phyloP scores from a whole-genome alignment of 2,888 invertebrate genomes.

The Lasioglossum vierecki region DNA sequence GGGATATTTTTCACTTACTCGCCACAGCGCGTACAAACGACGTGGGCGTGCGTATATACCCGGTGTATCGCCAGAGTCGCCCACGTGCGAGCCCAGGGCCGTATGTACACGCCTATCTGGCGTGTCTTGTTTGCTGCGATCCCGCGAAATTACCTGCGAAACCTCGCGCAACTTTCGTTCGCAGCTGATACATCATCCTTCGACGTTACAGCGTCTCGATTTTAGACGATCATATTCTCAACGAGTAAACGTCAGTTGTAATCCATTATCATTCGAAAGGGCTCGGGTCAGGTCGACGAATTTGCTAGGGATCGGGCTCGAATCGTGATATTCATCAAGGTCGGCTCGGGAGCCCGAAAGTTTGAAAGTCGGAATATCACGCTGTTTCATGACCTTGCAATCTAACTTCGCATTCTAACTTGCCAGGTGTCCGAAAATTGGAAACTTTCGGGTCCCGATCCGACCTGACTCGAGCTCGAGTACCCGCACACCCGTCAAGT shows the following conservation, averaged over 20 bases:
- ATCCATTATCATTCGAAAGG: neutral
- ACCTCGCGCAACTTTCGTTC: neutral
- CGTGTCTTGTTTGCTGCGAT: slow-evolving; percentile 18
- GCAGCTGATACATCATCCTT: neutral
- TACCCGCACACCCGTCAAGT: neutral
- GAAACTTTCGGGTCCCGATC: neutral
- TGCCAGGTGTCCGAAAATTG: neutral
- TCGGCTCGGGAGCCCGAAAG: too few relatives aligned
- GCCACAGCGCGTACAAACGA: slow-evolving; percentile 72
- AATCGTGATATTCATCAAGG: neutral
- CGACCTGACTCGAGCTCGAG: neutral
- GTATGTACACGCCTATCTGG: slow-evolving; percentile 22
- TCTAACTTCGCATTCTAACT: neutral
- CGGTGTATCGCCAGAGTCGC: slow-evolving; percentile 47
- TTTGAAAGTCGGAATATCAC: too few relatives aligned
- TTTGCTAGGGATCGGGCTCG: too few relatives aligned
- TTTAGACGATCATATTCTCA: neutral
- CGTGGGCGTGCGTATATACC: slow-evolving; percentile 72
- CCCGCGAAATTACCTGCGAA: neutral
- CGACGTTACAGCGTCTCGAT: neutral
- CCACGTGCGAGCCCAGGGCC: slow-evolving; percentile 59
- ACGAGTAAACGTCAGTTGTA: neutral
- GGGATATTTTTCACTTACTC: slow-evolving; percentile 75
- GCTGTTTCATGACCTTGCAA: too few relatives aligned
- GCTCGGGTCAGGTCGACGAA: too few relatives aligned